Evolutionary conservation across 2,797 vertebrate genomes (phyloP), one percentile per base, ranked within the genome.

Genomic region (Cygnus olor): DNA sequence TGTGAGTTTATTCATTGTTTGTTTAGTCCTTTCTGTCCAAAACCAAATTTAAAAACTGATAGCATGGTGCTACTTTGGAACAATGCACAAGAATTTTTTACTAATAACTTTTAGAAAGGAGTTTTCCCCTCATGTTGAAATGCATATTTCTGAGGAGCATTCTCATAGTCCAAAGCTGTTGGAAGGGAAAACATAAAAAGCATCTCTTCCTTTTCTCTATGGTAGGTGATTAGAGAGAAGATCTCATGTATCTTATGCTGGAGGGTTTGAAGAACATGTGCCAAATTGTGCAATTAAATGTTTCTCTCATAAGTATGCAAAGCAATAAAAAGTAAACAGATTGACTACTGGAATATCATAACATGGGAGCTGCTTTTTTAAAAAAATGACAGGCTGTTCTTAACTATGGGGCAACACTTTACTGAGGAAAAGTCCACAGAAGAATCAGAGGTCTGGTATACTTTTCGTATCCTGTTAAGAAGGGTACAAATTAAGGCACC

Each of bases 121-220:
- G 36, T 86, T 97, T 96, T 95, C 78, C 72, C 54, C n/a, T 90
- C 66, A 47, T 72, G 82, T 93, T 92, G 81, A 96, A 97, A 95
- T 88, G 82, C 85, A 85, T 36, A 63, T 97, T 93, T 91, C 84
- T 92, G 88, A 96, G 76, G 47, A 94, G 24, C n/a, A 3, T 91
- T 96, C 51, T 73, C 93, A 80, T 91, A 91, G 47, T 91, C 95
- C 73, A 88, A 81, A 84, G 69, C n/a, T 91, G 80, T 72, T 93
- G 74, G 44, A 74, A 11, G 24, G 38, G 54, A 82, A 97, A 96
- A 94, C 61, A 60, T 27, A 93, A 95, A 57, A 54, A 74, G 14
- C 86, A 85, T 88, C 16, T 28, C 11, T 81, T 72, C 32, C 8
- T 76, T 88, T 84, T 77, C 84, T 7, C 22, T 22, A 1, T 40